Evolutionary conservation across 2,888 invertebrate genomes (phyloP).

Genomic region (Trichopria drosophilae): DNA sequence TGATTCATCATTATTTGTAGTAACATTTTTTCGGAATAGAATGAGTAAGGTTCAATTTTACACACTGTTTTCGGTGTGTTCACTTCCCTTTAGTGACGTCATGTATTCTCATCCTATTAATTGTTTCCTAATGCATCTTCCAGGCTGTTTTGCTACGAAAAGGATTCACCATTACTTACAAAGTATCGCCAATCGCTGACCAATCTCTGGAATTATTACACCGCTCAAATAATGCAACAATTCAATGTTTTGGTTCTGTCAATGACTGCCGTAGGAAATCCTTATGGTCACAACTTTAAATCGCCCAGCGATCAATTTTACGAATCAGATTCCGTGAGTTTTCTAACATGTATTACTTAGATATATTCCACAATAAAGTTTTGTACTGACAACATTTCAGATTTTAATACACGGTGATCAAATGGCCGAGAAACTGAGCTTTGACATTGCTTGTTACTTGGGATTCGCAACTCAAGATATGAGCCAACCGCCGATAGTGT

Average conservation of each 20-base stretch:
- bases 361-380: too few species aligned
- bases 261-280: constrained; percentile 78
- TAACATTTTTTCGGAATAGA: too few species aligned
- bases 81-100: too few species aligned
- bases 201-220: constrained; percentile 68
- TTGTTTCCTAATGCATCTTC: too few species aligned
- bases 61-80: too few species aligned
- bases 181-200: constrained; percentile 60
- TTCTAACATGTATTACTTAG: too few species aligned
- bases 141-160: constrained; percentile 72
- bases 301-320: constrained; percentile 42
- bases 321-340: constrained; percentile 45
- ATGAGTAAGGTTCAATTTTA: too few species aligned
- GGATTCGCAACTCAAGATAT: constrained; percentile 58
- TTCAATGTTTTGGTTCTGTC: constrained; percentile 79
- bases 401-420: constrained; percentile 47
- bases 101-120: too few species aligned
- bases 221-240: constrained; percentile 75
- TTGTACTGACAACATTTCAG: too few species aligned
- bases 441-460: constrained; percentile 57
- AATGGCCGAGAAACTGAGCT: constrained; percentile 53
- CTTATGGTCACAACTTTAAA: constrained; percentile 62
- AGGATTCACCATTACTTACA: constrained; percentile 63
- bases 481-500: constrained; percentile 39
- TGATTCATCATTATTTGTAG: too few species aligned